These are phyloP conservation scores for Bradypodion ventrale DNA, from an alignment of 2,797 vertebrate genomes.

Conservation along the genomic window DNA sequence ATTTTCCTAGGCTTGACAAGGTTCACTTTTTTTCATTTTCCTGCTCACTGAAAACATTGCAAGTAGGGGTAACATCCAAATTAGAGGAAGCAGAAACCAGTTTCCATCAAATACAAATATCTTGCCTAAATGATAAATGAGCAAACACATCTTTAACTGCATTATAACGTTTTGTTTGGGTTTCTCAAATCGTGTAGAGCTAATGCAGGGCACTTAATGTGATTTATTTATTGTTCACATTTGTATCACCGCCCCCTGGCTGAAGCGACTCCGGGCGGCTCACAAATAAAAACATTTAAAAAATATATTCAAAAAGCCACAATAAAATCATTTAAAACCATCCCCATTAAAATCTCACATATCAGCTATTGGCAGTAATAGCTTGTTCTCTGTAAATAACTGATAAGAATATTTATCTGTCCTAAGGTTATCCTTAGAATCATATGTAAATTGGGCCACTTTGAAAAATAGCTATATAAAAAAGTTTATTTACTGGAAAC, in stretches of 20 bases:
- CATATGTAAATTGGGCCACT: neutral
- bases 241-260: too few species aligned
- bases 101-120: neutral
- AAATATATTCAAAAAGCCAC: too few species aligned
- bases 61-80: constrained; percentile 20
- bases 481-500: neutral
- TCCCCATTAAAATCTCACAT: too few species aligned
- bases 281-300: too few species aligned
- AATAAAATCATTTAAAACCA: too few species aligned
- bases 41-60: constrained; percentile 38
- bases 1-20: constrained; percentile 40
- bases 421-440: neutral
- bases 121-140: neutral
- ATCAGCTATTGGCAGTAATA: neutral
- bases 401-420: neutral
- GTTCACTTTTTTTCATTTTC: constrained; percentile 45
- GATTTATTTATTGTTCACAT: too few species aligned
- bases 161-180: neutral
- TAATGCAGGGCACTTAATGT: neutral
- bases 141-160: neutral
- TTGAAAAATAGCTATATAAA: constrained; percentile 17
- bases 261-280: too few species aligned
- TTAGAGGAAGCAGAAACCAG: constrained; percentile 18
- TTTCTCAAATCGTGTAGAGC: neutral
- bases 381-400: neutral